Conservation (phyloP, 2,113 vertebrate genomes). For the Castor canadensis region DNA sequence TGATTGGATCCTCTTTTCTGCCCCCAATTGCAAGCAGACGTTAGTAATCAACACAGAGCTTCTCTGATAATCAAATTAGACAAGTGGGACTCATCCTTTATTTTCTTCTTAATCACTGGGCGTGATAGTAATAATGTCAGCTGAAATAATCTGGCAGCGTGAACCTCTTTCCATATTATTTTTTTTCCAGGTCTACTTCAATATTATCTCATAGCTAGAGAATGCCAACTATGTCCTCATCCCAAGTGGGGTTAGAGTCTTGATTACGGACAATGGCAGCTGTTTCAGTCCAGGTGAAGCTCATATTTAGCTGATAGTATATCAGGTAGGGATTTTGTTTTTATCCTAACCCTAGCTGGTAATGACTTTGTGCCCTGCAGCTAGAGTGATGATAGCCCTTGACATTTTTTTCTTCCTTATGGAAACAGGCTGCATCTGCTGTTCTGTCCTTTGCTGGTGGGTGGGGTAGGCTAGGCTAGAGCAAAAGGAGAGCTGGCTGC, state of each 20-base stretch:
- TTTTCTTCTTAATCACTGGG: constrained; percentile 78
- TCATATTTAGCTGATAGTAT: constrained; percentile 54
- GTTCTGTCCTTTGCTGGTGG: not conserved
- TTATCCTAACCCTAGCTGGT: constrained; percentile 50
- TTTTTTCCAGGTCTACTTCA: constrained; percentile 43
- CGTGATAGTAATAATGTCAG: constrained; percentile 76
- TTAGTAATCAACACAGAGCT: constrained; percentile 69
- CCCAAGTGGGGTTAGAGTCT: constrained; percentile 50
- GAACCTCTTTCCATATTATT: constrained; percentile 45
- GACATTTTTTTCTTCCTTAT: constrained; percentile 57
- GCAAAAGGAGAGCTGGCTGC: not conserved
- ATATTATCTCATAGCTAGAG: constrained; percentile 21
- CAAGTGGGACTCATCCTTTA: constrained; percentile 74
- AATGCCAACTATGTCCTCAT: constrained; percentile 61
- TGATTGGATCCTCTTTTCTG: constrained; percentile 53
- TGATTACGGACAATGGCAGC: constrained; percentile 45
- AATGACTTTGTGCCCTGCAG: constrained; percentile 61
- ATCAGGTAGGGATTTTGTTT: constrained; percentile 9
- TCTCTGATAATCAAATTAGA: constrained; percentile 79
- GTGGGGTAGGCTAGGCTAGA: not conserved
- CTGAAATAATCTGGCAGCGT: constrained; percentile 46
- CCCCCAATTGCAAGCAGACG: constrained; percentile 58
- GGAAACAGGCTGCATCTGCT: not conserved
- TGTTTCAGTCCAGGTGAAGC: constrained; percentile 39
- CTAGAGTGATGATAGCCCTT: constrained; percentile 57